Evolutionary conservation across 1,140 invertebrate species (phyloP), one percentile per base, ranked within the genome.

Genomic region (Radopholus similis): DNA sequence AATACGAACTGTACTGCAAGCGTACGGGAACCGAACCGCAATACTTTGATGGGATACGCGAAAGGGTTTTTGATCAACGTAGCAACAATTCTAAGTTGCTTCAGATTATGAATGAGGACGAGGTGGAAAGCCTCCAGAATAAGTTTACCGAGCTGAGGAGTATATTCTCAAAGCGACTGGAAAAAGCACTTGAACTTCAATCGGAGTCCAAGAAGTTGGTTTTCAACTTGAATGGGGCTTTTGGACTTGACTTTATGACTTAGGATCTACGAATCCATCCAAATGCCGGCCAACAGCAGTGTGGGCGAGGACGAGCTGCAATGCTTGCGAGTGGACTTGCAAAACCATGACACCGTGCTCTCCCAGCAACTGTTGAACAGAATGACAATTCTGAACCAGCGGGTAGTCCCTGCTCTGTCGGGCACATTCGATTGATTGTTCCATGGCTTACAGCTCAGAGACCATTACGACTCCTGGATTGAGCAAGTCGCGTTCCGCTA

Each of bases 401-500:
- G 38, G 37, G 37, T 60, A 44, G 37, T n/a, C 30, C n/a, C 1
- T 37, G 11, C n/a, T 37, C 18, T 2, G 51, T 26, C 2, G n/a
- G n/a, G 1, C 15, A 15, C 1, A 28, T 54, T 35, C 21, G 21
- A 18, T 18, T 13, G 11, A 13, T 35, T 26, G 21, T 54, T 42
- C 11, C 11, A 1, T 1, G 11, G 34, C 18, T 58, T 51, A 18
- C 51, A 37, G 58, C n/a, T 60, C 11, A 40, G 42, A 60, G 60
- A 64, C 23, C 2, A 49, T 2, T 42, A 66, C 18, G 64, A 66
- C 35, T 6, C 38, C 4, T 66, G 64, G 64, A 23, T 64, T 44
- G 64, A 66, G n/a, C 55, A 66, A 47, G 56, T 66, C 2, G 64
- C 56, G 1, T 66, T 66, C 35, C 64, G 64, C 23, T 66, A 66